A percentile compares a stretch with the other conserved stretches of the same genome.
phyloP scores from a whole-genome alignment of 2,113 vertebrate genomes.

The Pseudorectes ferrugineus region DNA sequence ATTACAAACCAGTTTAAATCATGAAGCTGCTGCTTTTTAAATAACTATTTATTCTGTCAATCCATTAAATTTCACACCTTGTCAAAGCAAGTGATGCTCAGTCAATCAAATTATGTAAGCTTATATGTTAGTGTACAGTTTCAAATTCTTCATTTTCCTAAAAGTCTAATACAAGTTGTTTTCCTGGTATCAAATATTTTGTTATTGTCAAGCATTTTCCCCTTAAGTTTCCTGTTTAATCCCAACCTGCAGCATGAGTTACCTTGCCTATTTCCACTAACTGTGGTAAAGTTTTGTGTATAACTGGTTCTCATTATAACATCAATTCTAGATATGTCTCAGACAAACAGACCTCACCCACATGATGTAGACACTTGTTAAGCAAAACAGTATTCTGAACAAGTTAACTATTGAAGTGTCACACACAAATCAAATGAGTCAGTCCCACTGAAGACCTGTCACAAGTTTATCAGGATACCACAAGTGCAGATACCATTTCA shows the following conservation, averaged over 20 bases:
- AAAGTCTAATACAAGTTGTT: neutral
- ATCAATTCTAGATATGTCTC: neutral
- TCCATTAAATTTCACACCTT: neutral
- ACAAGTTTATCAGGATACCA: neutral
- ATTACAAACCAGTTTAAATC: neutral
- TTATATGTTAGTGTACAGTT: neutral
- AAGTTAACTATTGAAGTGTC: neutral
- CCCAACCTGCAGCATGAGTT: neutral
- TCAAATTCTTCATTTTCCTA: neutral
- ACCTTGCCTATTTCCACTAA: neutral
- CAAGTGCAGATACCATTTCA: neutral
- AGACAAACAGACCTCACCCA: neutral
- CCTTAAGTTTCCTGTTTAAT: neutral
- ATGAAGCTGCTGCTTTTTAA: neutral
- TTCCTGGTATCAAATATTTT: neutral
- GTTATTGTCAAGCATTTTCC: neutral
- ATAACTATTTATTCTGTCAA: neutral
- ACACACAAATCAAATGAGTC: neutral
- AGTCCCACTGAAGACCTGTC: neutral
- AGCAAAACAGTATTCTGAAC: neutral
- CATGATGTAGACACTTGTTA: neutral
- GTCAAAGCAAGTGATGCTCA: conserved; percentile 3
- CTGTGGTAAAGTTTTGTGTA: neutral
- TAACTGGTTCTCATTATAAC: neutral
- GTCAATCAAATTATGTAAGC: neutral